Percentiles rank a stretch among this genome's conserved stretches.
Evolutionary conservation across 2,888 invertebrate genomes (phyloP).

Genomic region (Diachrysia chrysitis): DNA sequence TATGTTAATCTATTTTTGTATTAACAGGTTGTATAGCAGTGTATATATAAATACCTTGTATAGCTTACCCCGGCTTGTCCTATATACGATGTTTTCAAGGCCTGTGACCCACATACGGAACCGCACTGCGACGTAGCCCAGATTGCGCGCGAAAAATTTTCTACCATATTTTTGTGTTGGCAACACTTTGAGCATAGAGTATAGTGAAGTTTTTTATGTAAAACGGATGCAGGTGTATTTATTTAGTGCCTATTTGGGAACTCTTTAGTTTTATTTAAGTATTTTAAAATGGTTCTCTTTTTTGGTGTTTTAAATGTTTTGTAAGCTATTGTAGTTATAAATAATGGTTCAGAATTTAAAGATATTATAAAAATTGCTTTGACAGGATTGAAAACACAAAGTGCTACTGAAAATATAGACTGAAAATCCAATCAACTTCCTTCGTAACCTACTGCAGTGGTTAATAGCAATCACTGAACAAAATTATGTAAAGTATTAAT

Average conservation of each 20-base stretch:
- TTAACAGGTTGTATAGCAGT: constrained; percentile 2
- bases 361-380: too few species aligned
- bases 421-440: too few species aligned
- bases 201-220: constrained; percentile 25
- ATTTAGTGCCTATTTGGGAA: background rate
- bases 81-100: constrained; percentile 52
- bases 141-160: constrained; percentile 55
- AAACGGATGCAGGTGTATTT: constrained; percentile 17
- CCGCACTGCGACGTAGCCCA: constrained; percentile 47
- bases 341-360: too few species aligned
- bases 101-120: constrained; percentile 42
- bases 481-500: too few species aligned
- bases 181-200: constrained; percentile 41
- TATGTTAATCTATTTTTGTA: background rate
- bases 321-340: too few species aligned
- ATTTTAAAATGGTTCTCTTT: background rate
- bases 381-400: too few species aligned
- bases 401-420: too few species aligned
- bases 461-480: too few species aligned
- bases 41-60: constrained; percentile 10
- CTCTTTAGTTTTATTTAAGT: background rate
- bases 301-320: background rate
- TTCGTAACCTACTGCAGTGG: too few species aligned
- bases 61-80: constrained; percentile 27
- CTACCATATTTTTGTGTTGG: constrained; percentile 36